Base-by-base conservation (phyloP, 2,113 vertebrate genomes). In the Herpailurus yagouaroundi region DNA sequence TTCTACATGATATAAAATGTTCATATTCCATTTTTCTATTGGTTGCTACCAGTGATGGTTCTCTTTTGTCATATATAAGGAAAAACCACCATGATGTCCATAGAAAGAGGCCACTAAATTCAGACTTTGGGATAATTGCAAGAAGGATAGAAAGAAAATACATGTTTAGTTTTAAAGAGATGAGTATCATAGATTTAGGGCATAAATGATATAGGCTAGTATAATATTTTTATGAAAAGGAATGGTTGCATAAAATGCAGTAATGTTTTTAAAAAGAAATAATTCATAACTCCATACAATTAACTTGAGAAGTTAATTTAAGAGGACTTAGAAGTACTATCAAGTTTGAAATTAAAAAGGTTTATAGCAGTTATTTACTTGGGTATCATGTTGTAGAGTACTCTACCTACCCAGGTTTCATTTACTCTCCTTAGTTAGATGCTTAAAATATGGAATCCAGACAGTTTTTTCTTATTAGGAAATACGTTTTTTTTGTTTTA, bases 201-300 rank as follows among this genome's bases (percentile, higher is more conserved):
- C 12, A 77, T 95, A 91, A 91, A 48, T 89, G 29, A 38, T 83
- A 55, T 25, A 73, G 19, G 45, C 90, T 79, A 92, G 27, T 94
- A 2, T 84, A 55, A 66, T 89, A 71, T 29, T 77, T 97, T 19
- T 55, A 31, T 85, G 5, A 89, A 94, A 69, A 33, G 45, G 88
- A 69, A 38, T 48, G 19, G 48, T 95, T 86, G 0, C 3, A 23
- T 93, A 76, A 80, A 73, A 60, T 95, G n/a, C 79, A 64, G 5
- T 83, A 92, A 83, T 25, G 7, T 21, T 93, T 96, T 14, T 48
- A 55, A 74, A 92, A 96, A 74, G 23, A 91, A 92, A 38, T 84
- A 55, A 76, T 81, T 95, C 21, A 12, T 33, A 96, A 88, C 10
- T 74, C 7, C 50, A 12, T 77, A 33, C 57, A 57, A 27, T 84